Conservation (phyloP, 2,113 vertebrate genomes). For the Tragulus kanchil region DNA sequence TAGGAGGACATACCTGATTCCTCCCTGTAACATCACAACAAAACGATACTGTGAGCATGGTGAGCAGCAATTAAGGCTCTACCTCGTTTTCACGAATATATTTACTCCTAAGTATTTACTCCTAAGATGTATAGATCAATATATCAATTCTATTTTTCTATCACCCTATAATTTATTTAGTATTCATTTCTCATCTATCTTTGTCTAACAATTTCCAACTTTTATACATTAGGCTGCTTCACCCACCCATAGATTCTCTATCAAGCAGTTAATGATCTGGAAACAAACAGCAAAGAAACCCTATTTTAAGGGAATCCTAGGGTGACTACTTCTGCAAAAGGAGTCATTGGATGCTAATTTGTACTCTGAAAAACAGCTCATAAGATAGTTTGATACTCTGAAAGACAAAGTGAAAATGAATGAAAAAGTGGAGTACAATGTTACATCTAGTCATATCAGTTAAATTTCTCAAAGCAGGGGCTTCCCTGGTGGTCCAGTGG, state of each 20-base stretch:
- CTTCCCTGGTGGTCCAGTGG: no score
- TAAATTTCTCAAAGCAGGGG: not conserved
- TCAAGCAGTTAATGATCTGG: conserved; percentile 55
- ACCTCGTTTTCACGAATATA: conserved; percentile 51
- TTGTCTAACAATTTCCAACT: conserved; percentile 51
- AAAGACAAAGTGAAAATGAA: conserved; percentile 9
- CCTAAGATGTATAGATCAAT: conserved; percentile 40
- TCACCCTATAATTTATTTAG: conserved; percentile 62
- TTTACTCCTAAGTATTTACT: conserved; percentile 72
- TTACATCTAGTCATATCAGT: conserved; percentile 25
- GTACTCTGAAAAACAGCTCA: not conserved
- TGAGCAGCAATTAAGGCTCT: conserved; percentile 57
- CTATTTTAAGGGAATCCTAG: conserved; percentile 47
- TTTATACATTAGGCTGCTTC: conserved; percentile 54
- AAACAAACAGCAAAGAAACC: conserved; percentile 63
- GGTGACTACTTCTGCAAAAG: conserved; percentile 33
- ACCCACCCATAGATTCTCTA: conserved; percentile 23
- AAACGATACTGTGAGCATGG: not conserved
- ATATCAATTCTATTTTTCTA: conserved; percentile 72
- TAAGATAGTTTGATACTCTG: not conserved
- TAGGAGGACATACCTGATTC: conserved; percentile 62
- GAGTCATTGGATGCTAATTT: conserved; percentile 52
- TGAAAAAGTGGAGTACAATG: conserved; percentile 5
- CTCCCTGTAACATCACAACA: not conserved
- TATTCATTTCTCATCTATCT: conserved; percentile 53